A percentile compares a stretch with the other conserved stretches of the same genome.
Evolutionary conservation across 2,888 invertebrate genomes (phyloP).

Genomic region (Xiphydria camelus): DNA sequence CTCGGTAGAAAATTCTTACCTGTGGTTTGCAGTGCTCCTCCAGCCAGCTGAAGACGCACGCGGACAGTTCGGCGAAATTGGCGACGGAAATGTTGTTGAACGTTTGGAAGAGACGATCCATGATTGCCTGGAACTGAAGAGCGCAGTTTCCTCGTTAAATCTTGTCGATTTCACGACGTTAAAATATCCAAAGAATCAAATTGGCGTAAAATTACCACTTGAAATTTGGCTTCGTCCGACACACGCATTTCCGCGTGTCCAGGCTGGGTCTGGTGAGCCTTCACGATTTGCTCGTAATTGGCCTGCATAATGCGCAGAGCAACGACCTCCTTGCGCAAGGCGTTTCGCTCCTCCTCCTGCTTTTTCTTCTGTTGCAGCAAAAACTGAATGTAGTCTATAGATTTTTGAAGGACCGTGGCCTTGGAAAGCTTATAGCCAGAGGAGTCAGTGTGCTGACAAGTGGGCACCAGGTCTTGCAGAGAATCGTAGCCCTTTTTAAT

Average conservation of each 20-base stretch:
- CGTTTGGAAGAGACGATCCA: constrained; percentile 90
- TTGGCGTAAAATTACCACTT: constrained; percentile 93
- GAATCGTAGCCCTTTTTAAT: constrained; percentile 97
- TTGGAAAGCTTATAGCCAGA: constrained; percentile 94
- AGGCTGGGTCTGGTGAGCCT: constrained; percentile 90
- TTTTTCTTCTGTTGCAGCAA: constrained; percentile 89
- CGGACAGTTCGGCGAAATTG: constrained; percentile 91
- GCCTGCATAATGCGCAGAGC: constrained; percentile 87
- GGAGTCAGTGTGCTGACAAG: constrained; percentile 89
- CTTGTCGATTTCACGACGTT: too few species aligned
- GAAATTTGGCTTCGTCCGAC: constrained; percentile 94
- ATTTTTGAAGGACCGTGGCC: constrained; percentile 92
- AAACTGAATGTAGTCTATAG: constrained; percentile 91
- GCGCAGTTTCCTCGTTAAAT: too few species aligned
- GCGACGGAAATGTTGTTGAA: constrained; percentile 88
- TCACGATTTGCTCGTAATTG: constrained; percentile 95
- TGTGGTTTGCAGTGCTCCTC: constrained; percentile 98
- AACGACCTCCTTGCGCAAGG: constrained; percentile 87
- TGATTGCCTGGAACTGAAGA: constrained; percentile 88
- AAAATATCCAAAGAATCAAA: too few species aligned
- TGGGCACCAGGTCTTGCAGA: constrained; percentile 89
- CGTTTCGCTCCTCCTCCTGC: constrained; percentile 92
- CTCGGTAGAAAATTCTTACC: constrained; percentile 46
- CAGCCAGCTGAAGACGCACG: constrained; percentile 94
- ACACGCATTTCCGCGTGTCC: constrained; percentile 86